Conservation (phyloP, 1,140 invertebrate genomes). For the Himalopsyche phryganea region DNA sequence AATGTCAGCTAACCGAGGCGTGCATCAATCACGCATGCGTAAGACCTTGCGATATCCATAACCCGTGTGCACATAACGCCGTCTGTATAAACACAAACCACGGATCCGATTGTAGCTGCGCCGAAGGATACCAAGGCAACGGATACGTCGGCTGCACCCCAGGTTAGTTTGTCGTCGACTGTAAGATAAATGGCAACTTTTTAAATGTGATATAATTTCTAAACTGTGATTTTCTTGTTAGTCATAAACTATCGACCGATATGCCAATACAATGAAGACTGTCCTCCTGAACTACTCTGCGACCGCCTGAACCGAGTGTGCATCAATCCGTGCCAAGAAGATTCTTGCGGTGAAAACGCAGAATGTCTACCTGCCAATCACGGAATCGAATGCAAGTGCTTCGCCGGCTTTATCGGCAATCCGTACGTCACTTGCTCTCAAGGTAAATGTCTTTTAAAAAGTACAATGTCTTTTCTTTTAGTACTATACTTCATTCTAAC, state of each 20-base stretch:
- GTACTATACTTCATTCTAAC: background rate
- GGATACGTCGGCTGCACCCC: constrained; percentile 73
- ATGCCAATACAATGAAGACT: constrained; percentile 88
- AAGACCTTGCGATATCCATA: constrained; percentile 75
- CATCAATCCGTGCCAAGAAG: constrained; percentile 77
- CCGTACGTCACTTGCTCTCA: constrained; percentile 69
- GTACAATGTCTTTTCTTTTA: constrained; percentile 1
- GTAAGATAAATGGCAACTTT: too few species aligned
- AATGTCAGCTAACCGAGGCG: constrained; percentile 75
- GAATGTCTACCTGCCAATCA: constrained; percentile 76
- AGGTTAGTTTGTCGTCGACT: constrained; percentile 53
- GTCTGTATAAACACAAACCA: constrained; percentile 87
- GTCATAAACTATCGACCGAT: constrained; percentile 64
- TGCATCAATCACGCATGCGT: constrained; percentile 78
- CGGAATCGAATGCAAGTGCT: constrained; percentile 73
- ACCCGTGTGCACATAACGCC: constrained; percentile 79
- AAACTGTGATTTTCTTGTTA: constrained; percentile 40
- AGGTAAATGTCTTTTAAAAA: constrained; percentile 42
- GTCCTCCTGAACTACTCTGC: constrained; percentile 75
- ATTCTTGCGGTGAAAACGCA: constrained; percentile 80
- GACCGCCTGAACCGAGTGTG: constrained; percentile 78
- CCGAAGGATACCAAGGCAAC: constrained; percentile 81
- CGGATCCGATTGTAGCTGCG: constrained; percentile 78
- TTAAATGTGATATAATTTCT: background rate
- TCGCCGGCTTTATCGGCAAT: constrained; percentile 73